Evolutionary conservation across 2,113 vertebrate species (phyloP).

Genomic region (Varanus komodoensis): DNA sequence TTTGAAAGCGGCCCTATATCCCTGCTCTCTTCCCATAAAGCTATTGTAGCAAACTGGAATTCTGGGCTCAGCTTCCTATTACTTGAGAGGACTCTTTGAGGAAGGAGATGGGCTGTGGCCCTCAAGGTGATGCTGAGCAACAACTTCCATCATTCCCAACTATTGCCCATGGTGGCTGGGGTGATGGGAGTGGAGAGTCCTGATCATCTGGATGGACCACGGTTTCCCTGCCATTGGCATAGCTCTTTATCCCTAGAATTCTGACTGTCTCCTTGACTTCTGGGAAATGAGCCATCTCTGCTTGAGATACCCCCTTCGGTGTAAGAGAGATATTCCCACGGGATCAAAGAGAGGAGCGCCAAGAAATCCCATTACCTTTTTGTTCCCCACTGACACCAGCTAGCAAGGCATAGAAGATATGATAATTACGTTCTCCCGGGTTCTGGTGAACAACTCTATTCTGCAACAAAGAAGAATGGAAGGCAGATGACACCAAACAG

Average conservation of each 20-base stretch:
- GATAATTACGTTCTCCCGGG: slow-evolving; percentile 90
- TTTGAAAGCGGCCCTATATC: not conserved
- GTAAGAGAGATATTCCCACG: not conserved
- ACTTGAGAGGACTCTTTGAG: not conserved
- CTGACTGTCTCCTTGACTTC: not conserved
- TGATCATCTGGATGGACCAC: not conserved
- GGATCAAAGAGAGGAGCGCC: not conserved
- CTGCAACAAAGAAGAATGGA: slow-evolving; percentile 74
- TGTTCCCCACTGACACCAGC: slow-evolving; percentile 83
- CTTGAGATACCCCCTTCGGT: not conserved
- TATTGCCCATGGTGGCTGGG: not conserved
- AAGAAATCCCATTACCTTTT: slow-evolving; percentile 80
- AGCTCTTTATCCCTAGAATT: not conserved
- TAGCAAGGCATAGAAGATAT: slow-evolving; percentile 91
- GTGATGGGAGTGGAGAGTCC: not conserved
- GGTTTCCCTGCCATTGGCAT: not conserved
- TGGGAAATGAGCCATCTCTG: not conserved
- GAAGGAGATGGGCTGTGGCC: not conserved
- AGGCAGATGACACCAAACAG: slow-evolving; percentile 22
- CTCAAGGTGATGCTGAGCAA: not conserved
- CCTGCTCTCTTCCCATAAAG: not conserved
- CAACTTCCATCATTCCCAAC: not conserved
- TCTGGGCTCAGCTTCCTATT: not conserved
- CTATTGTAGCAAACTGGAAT: not conserved
- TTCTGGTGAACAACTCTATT: slow-evolving; percentile 92